Conservation (phyloP, 1,140 invertebrate species). For the Musca domestica region DNA sequence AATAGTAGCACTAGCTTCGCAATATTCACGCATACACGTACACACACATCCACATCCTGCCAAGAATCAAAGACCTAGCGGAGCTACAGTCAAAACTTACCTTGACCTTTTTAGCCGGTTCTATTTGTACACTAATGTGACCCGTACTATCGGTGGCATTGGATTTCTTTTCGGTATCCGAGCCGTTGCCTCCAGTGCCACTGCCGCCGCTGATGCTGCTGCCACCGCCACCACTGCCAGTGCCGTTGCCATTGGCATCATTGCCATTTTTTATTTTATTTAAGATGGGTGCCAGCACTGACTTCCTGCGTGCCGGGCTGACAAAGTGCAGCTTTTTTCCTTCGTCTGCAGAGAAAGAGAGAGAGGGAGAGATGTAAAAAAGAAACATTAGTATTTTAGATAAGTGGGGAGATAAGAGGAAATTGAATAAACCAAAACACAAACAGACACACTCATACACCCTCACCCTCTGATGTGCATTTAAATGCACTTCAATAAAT, state of each 20-base stretch:
- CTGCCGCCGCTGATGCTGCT: constrained; percentile 15
- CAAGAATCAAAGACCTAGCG: background rate
- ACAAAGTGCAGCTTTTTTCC: constrained; percentile 53
- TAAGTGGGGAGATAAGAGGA: background rate
- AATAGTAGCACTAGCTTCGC: background rate
- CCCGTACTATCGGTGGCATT: constrained; percentile 26
- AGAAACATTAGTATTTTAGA: background rate
- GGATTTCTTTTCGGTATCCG: constrained; percentile 10
- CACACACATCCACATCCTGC: background rate
- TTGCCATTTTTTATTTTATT: constrained; percentile 49
- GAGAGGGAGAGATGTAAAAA: background rate
- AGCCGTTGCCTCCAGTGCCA: constrained; percentile 3
- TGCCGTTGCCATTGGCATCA: constrained; percentile 43
- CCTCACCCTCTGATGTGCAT: background rate
- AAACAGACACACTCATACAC: background rate
- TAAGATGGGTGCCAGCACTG: constrained; percentile 47
- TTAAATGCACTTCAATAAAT: background rate
- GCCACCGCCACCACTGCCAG: constrained; percentile 39
- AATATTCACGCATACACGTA: background rate
- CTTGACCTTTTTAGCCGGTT: constrained; percentile 50
- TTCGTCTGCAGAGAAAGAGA: constrained; percentile 37
- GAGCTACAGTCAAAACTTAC: constrained; percentile 27
- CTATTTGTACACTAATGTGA: constrained; percentile 49
- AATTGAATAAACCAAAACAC: background rate
- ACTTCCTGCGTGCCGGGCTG: constrained; percentile 48